phyloP scores from a whole-genome alignment of 53 echinoderm and acorn worm genomes.

The Echinarachnius parma region DNA sequence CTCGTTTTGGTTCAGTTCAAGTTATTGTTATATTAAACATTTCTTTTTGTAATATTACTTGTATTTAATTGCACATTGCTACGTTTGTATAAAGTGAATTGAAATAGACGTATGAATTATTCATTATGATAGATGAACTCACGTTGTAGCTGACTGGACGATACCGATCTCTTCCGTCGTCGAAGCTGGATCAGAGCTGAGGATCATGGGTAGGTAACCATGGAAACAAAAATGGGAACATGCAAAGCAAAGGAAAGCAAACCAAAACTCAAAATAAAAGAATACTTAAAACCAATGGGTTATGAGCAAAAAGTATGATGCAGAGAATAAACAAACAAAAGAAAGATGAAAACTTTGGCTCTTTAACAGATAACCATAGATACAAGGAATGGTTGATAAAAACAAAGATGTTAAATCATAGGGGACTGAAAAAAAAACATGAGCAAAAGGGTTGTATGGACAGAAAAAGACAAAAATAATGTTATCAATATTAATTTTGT shows the following conservation, averaged over 20 bases:
- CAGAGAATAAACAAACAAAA: too few species aligned
- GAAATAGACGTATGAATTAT: too few species aligned
- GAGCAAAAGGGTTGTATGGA: constrained; percentile 6
- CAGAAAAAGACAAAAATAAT: too few species aligned
- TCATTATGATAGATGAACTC: too few species aligned
- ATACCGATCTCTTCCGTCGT: constrained; percentile 53
- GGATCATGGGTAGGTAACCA: constrained; percentile 41
- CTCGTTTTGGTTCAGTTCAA: too few species aligned
- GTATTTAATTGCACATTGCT: too few species aligned
- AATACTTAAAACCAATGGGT: constrained; percentile 16
- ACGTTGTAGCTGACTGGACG: constrained; percentile 57
- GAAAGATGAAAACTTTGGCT: too few species aligned
- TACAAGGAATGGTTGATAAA: background rate
- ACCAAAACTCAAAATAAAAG: constrained; percentile 35
- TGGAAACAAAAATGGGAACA: constrained; percentile 29
- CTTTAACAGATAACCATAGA: too few species aligned
- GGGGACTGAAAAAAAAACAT: background rate
- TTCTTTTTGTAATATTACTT: too few species aligned
- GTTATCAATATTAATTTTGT: too few species aligned
- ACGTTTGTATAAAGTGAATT: too few species aligned
- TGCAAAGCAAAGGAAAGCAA: constrained; percentile 31
- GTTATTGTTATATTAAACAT: too few species aligned
- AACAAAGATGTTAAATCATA: background rate
- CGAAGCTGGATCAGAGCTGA: constrained; percentile 45
- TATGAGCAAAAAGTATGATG: background rate